Percentiles rank a stretch among this genome's conserved stretches.
phyloP scores from a whole-genome alignment of 2,797 vertebrate species.

The Phataginus tricuspis region DNA sequence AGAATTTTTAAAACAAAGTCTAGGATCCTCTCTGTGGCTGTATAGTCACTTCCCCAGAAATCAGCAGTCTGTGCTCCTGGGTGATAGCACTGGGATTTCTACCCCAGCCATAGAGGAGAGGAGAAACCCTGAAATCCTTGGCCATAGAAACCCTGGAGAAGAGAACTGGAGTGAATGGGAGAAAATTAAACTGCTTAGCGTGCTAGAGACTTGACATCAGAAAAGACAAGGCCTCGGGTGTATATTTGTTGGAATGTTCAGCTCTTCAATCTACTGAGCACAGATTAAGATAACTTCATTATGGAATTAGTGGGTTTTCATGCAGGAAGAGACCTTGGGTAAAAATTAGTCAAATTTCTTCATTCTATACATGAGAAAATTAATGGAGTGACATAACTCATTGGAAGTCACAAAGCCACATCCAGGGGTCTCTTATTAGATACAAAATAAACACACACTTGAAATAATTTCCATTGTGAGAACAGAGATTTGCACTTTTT shows the following conservation, averaged over 20 bases:
- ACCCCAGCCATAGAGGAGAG: not conserved
- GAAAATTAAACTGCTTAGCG: not conserved
- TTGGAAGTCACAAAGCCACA: not conserved
- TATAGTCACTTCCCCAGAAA: not conserved
- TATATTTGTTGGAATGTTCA: not conserved
- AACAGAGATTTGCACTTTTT: not conserved
- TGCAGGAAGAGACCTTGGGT: not conserved
- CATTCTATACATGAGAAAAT: not conserved
- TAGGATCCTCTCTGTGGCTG: not conserved
- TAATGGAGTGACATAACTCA: not conserved
- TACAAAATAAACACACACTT: not conserved
- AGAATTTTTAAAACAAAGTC: conserved; percentile 21
- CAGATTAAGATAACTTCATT: not conserved
- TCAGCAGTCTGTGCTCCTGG: not conserved
- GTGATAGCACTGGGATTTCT: not conserved
- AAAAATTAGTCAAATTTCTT: not conserved
- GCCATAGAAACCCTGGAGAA: not conserved
- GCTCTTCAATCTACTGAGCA: not conserved
- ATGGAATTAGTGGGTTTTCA: not conserved
- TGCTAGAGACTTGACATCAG: not conserved
- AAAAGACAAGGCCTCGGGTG: not conserved
- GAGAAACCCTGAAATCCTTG: not conserved
- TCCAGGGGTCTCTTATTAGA: not conserved
- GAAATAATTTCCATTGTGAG: not conserved
- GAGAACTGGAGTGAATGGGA: not conserved